Conservation (phyloP, 1,140 invertebrate genomes). For the Augochlora pura region DNA sequence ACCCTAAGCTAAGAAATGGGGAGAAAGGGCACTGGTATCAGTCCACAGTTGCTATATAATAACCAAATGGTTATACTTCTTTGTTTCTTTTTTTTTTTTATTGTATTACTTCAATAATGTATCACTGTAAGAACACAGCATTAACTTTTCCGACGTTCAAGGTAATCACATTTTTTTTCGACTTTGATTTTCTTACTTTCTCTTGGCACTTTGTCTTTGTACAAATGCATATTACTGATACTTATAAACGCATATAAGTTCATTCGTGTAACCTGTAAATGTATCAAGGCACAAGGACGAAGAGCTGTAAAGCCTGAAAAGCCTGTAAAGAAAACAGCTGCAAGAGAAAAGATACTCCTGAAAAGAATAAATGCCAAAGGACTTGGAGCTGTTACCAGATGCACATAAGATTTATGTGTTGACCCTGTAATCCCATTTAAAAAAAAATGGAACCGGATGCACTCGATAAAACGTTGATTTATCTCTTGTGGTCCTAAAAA, state of each 20-base stretch:
- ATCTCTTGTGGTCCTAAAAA: slow-evolving; percentile 69
- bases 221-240: slow-evolving; percentile 55
- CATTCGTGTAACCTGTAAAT: slow-evolving; percentile 73
- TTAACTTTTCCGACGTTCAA: slow-evolving; percentile 58
- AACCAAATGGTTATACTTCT: slow-evolving; percentile 58
- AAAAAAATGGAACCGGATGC: slow-evolving; percentile 51
- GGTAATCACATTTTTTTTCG: slow-evolving; percentile 52
- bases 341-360: slow-evolving; percentile 74
- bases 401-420: slow-evolving; percentile 67
- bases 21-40: slow-evolving; percentile 81
- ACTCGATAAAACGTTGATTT: slow-evolving; percentile 53
- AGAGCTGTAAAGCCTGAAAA: slow-evolving; percentile 79
- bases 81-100: no score
- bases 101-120: slow-evolving; percentile 48
- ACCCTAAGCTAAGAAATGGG: slow-evolving; percentile 81
- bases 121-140: slow-evolving; percentile 52
- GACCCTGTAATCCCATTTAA: slow-evolving; percentile 70
- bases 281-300: slow-evolving; percentile 66
- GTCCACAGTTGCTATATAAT: slow-evolving; percentile 73
- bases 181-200: slow-evolving; percentile 62
- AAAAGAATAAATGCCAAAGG: slow-evolving; percentile 63
- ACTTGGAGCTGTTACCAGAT: slow-evolving; percentile 70
- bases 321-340: slow-evolving; percentile 80
- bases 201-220: slow-evolving; percentile 52
- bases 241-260: slow-evolving; percentile 57